phyloP scores from a whole-genome alignment of 2,113 vertebrate genomes.

The Nansenia antarctica region DNA sequence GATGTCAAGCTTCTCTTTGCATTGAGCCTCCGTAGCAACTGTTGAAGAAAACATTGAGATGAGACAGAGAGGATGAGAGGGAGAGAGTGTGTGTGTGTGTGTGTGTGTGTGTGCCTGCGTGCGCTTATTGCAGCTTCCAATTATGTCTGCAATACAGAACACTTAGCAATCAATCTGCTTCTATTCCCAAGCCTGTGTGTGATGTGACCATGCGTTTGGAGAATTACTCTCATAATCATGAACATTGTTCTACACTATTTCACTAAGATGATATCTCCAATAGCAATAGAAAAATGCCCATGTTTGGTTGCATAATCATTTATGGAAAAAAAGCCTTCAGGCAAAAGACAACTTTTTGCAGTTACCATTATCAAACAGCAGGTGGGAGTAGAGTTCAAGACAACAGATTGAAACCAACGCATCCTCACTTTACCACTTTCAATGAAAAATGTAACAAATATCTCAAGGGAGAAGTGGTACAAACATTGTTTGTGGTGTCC shows the following conservation, averaged over 20 bases:
- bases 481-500: background rate
- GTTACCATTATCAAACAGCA: constrained; percentile 44
- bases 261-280: background rate
- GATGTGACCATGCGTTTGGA: background rate
- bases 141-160: constrained; percentile 48
- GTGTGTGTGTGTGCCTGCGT: constrained; percentile 16
- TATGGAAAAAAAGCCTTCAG: background rate
- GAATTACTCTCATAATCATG: constrained; percentile 16
- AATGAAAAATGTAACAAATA: background rate
- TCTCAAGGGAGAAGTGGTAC: background rate
- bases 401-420: background rate
- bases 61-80: too few species aligned
- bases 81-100: constrained; percentile 10
- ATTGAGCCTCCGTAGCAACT: constrained; percentile 45
- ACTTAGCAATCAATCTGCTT: constrained; percentile 54
- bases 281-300: background rate
- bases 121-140: constrained; percentile 62
- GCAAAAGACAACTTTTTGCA: constrained; percentile 21
- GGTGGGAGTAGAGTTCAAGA: constrained; percentile 58
- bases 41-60: constrained; percentile 9
- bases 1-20: constrained; percentile 49
- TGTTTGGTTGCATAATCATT: background rate
- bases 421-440: background rate
- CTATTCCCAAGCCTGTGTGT: constrained; percentile 1
- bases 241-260: constrained; percentile 13